Percentiles rank a stretch among this genome's conserved stretches.
Evolutionary conservation across 2,888 invertebrate species (phyloP).

Genomic region (Habrosyne pyritoides): DNA sequence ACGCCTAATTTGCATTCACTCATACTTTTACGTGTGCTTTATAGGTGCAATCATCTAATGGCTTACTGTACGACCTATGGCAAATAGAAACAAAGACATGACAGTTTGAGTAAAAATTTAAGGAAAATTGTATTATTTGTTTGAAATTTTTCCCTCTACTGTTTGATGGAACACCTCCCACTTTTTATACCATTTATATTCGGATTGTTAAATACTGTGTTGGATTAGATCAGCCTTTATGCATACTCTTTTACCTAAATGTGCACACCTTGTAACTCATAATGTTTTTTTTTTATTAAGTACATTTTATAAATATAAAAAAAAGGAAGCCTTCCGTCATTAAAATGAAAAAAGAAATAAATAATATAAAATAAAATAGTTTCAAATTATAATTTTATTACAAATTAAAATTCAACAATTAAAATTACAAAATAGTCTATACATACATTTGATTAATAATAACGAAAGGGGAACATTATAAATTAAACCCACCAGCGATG

Average conservation of each 20-base stretch:
- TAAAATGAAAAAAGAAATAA: neutral
- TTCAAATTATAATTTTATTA: slow-evolving; percentile 69
- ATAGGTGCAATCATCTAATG: neutral
- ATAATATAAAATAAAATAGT: slow-evolving; percentile 1
- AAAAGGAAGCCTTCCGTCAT: too few relatives aligned
- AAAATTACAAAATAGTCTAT: slow-evolving; percentile 71
- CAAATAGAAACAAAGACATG: neutral
- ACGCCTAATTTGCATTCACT: neutral
- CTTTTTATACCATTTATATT: too few relatives aligned
- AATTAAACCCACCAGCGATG: neutral
- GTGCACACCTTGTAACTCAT: too few relatives aligned
- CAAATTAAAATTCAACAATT: slow-evolving; percentile 82
- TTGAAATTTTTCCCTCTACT: too few relatives aligned
- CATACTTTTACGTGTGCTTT: neutral
- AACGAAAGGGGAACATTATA: slow-evolving; percentile 36
- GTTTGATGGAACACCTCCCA: too few relatives aligned
- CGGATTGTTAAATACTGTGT: too few relatives aligned
- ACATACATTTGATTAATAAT: slow-evolving; percentile 60
- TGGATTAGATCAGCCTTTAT: too few relatives aligned
- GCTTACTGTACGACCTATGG: neutral
- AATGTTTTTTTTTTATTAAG: too few relatives aligned
- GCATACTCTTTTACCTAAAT: too few relatives aligned
- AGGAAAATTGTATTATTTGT: too few relatives aligned
- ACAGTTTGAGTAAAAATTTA: neutral
- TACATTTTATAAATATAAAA: too few relatives aligned